phyloP scores from a whole-genome alignment of 2,888 invertebrate genomes.

The Dicranocentrus wangi region DNA sequence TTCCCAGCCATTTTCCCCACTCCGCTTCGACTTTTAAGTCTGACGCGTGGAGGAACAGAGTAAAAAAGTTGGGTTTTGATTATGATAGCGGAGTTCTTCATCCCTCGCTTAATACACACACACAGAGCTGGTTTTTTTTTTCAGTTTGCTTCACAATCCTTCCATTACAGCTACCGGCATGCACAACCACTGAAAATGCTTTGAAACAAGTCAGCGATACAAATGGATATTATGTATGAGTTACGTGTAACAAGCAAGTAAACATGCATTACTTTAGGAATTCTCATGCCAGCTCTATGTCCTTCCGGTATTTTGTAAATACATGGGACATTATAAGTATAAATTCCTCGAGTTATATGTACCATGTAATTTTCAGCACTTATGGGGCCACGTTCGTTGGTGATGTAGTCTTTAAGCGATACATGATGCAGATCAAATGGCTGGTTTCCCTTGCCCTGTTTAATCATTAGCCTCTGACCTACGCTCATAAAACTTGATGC shows the following conservation, averaged over 20 bases:
- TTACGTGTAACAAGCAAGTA: no score
- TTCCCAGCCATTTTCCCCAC: no score
- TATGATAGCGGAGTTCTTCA: constrained; percentile 3
- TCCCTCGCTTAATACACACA: background rate
- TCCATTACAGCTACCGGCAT: constrained; percentile 4
- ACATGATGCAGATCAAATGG: constrained; percentile 11
- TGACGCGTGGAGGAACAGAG: background rate
- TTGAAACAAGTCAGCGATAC: no score
- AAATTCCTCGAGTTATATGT: background rate
- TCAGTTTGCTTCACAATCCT: background rate
- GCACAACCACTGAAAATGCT: background rate
- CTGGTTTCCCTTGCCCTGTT: background rate
- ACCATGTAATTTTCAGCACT: constrained; percentile 4
- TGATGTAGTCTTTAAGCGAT: background rate
- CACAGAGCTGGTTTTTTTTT: background rate
- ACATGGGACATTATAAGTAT: no score
- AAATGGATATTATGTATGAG: no score
- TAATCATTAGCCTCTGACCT: constrained; percentile 13
- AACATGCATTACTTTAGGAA: no score
- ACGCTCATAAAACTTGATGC: constrained; percentile 4
- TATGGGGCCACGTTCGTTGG: background rate
- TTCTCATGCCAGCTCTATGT: background rate
- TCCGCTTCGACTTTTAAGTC: background rate
- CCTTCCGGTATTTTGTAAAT: constrained; percentile 12
- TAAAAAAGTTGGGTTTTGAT: background rate